Percentiles rank a stretch among this genome's conserved stretches.
Evolutionary conservation across 2,113 vertebrate genomes (phyloP).

Genomic region (Genyomyrus donnyi): DNA sequence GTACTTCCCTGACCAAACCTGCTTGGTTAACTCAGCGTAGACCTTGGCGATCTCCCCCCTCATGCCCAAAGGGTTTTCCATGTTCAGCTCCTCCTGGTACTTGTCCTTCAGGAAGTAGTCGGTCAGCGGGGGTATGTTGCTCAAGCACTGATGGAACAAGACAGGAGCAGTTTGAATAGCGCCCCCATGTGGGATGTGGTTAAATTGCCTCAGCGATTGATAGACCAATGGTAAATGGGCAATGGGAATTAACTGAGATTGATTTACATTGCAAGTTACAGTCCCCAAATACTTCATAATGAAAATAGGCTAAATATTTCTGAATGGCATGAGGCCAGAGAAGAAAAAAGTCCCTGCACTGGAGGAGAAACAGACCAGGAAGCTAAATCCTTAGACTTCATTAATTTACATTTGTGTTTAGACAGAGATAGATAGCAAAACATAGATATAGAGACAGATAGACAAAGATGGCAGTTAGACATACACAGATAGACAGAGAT

Average conservation of each 20-base stretch:
- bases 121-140: slow-evolving; percentile 91
- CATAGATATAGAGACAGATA: neutral
- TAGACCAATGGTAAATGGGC: neutral
- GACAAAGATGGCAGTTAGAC: neutral
- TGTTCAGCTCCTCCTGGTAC: slow-evolving; percentile 89
- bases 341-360: neutral
- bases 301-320: neutral
- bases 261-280: neutral
- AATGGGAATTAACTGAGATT: neutral
- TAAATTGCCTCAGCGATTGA: neutral
- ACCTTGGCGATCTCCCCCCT: slow-evolving; percentile 93
- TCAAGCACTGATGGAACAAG: slow-evolving; percentile 75
- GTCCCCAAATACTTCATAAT: neutral
- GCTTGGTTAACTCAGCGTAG: slow-evolving; percentile 91
- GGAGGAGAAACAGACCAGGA: neutral
- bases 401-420: neutral
- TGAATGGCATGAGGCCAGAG: neutral
- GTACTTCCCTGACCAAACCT: slow-evolving; percentile 94
- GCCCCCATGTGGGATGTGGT: neutral
- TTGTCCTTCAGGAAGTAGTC: slow-evolving; percentile 96
- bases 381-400: neutral
- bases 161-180: neutral
- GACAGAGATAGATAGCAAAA: neutral
- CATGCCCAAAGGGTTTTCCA: slow-evolving; percentile 98
- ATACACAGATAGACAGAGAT: neutral